Evolutionary conservation across 2,113 vertebrate genomes (phyloP), one percentile per base, ranked within the genome.

Genomic region (Grammomys dolichurus): DNA sequence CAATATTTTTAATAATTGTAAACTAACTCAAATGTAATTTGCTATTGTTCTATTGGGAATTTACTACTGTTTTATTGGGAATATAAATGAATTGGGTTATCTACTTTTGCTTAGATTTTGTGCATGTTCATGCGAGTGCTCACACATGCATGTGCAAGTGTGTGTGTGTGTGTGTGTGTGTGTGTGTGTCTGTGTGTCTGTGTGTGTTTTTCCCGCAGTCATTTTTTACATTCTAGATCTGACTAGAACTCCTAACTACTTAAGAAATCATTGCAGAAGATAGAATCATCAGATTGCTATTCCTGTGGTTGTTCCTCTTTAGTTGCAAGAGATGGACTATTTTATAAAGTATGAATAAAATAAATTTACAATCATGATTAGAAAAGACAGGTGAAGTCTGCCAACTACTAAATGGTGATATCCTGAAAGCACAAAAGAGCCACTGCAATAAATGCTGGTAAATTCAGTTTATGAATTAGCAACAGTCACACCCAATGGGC

Each of bases 381-480:
- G 54, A 84, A 67, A 95, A 80, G 48, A 88, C 65, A 94, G 75
- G 14, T 40, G 24, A 87, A 88, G 17, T 63, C 84, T 9, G 65
- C 4, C 40, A 67, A 70, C 73, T 82, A 91, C 90, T 87, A 89
- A 87, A 82, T 89, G 51, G 4, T 65, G 33, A 70, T 7, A 82
- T 95, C 72, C 72, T 60, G 12, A 94, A 96, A 81, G 28, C 58
- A 95, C 3, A 91, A 73, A 85, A 91, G 85, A 94, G 4, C 95
- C 70, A 63, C 36, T 86, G 48, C 75, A 89, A 92, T 81, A 94
- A 90, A 87, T 81, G 51, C 65, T 77, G 91, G 60, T 91, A 90
- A 84, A 60, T 77, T 86, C 6, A 96, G 14, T 80, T 86, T 94
- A 85, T 94, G 90, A 81, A n/a, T 80, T 92, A 88, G 60, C 24